Base-by-base conservation (phyloP, 2,113 vertebrate genomes). In the Mionectes macconnelli region DNA sequence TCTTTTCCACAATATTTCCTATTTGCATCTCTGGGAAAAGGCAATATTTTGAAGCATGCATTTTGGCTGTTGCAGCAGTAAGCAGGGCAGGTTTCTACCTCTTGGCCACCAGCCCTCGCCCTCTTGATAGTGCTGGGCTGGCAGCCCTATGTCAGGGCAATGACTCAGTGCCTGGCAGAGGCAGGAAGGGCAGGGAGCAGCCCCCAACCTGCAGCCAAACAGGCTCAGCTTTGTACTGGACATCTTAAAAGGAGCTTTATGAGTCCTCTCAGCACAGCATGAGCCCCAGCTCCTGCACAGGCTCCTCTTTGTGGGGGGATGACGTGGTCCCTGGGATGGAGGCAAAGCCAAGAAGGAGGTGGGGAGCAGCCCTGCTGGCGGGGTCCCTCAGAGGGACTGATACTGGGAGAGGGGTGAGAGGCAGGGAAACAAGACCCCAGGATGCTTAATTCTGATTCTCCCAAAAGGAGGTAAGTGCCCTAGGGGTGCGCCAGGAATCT, bases 161-260 rank as follows among this genome's bases (percentile, higher is more conserved):
- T 97, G 96, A 96, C 92, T 96, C 80, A 77, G 97, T 96, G 97
- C 97, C 96, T 97, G 97, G 97, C 72, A 78, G 96, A 97, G 97
- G 88, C 91, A 96, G 96, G 97, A 96, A 97, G 94, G 96, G 85
- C n/a, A 60, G 44, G 53, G 68, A 2, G 81, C 59, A 14, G 90
- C 90, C 84, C 88, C 92, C 94, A 77, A 30, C 88, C 87, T 27
- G 86, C 1, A 3, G 39, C 84, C 2, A 22, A 95, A 98, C 97
- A 98, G 94, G 96, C 94, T 75, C 9, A 23, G 92, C 97, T 98
- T 98, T 98, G 97, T 98, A 96, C 93, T 93, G 59, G 25, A 49
- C 18, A 4, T 91, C 90, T 96, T 94, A 76, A 82, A 95, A 86
- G 96, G 93, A 95, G 93, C 96, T 94, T 96, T 97, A 91, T 97